Percentiles rank a stretch among this genome's conserved stretches.
Conservation (phyloP, 2,888 invertebrate species). For the Drosophila cognata region DNA sequence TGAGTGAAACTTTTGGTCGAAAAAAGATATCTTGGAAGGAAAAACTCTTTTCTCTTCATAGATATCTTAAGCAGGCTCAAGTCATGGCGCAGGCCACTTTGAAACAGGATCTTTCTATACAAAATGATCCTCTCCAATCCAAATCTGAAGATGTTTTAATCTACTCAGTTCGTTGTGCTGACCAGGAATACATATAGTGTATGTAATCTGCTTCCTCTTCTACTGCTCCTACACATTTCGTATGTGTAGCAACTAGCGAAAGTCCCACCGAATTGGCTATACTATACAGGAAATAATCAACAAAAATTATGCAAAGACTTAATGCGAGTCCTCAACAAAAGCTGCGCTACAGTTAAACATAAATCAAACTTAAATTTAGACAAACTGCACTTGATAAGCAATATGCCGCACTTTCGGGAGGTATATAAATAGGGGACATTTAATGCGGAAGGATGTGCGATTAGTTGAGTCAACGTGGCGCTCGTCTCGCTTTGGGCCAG, state of each 20-base stretch:
- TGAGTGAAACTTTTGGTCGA: too few species aligned
- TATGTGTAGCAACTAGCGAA: not conserved
- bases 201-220: not conserved
- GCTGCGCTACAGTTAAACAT: not conserved
- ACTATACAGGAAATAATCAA: not conserved
- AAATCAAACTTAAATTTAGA: not conserved
- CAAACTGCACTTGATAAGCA: not conserved
- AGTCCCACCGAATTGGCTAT: not conserved
- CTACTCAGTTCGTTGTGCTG: not conserved
- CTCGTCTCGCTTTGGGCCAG: constrained; percentile 56
- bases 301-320: not conserved
- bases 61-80: not conserved
- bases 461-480: constrained; percentile 75
- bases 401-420: not conserved
- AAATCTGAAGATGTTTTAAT: not conserved
- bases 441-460: constrained; percentile 79
- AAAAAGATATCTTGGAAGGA: not conserved
- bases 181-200: not conserved
- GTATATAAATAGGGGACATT: constrained; percentile 35
- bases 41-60: not conserved
- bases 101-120: not conserved
- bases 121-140: not conserved
- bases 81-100: not conserved
- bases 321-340: not conserved
- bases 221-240: not conserved